Evolutionary conservation across 2,888 invertebrate genomes (phyloP).

Genomic region (Tricholauxania praeusta): DNA sequence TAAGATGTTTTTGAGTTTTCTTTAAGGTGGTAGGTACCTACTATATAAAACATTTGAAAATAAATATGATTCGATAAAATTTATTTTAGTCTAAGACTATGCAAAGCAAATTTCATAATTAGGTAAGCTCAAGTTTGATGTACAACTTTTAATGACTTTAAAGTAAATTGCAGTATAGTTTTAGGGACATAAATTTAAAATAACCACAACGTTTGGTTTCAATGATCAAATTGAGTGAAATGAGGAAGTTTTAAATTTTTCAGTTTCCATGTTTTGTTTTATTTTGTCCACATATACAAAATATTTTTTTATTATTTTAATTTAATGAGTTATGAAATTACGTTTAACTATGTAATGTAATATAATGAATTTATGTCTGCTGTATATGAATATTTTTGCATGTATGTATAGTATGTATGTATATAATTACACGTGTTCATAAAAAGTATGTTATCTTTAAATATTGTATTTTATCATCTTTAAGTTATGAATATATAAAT

Average conservation of each 20-base stretch:
- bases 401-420: constrained; percentile 36
- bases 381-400: constrained; percentile 31
- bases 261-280: neutral
- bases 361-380: constrained; percentile 37
- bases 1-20: too few species aligned
- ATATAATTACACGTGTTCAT: constrained; percentile 31
- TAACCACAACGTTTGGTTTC: too few species aligned
- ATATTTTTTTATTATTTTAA: neutral
- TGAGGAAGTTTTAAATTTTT: constrained; percentile 2
- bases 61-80: too few species aligned
- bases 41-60: too few species aligned
- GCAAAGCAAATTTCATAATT: too few species aligned
- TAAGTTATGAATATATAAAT: constrained; percentile 42
- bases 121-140: too few species aligned
- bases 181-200: too few species aligned
- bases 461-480: constrained; percentile 37
- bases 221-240: neutral
- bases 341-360: neutral
- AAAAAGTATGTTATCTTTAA: constrained; percentile 12
- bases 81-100: too few species aligned
- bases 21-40: too few species aligned
- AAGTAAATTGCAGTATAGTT: too few species aligned
- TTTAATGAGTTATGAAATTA: constrained; percentile 17
- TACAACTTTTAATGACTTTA: too few species aligned
- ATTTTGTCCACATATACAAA: constrained; percentile 31